These are phyloP conservation scores for Drosophila percnosoma DNA, from an alignment of 2,888 invertebrate species.

Conservation along the genomic window DNA sequence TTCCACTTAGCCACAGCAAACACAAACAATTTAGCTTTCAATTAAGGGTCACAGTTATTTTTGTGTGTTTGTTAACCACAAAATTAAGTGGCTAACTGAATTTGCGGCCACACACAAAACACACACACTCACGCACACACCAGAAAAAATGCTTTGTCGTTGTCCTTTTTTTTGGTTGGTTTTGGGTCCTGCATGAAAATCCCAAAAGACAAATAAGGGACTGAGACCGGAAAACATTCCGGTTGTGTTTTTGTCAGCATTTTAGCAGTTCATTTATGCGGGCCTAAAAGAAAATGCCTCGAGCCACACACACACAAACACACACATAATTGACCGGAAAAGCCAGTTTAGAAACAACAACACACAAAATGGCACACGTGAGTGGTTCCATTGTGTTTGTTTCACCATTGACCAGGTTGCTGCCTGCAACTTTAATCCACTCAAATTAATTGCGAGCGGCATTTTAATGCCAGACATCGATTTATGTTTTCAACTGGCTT, in stretches of 20 bases:
- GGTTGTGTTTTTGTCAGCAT: constrained; percentile 71
- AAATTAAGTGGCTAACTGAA: constrained; percentile 83
- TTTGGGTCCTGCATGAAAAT: constrained; percentile 39
- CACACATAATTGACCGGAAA: constrained; percentile 67
- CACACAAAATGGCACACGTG: constrained; percentile 40
- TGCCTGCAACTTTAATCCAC: constrained; percentile 3
- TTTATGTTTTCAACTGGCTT: not conserved
- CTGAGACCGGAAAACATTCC: constrained; percentile 51
- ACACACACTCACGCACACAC: constrained; percentile 28
- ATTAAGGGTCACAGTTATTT: constrained; percentile 54
- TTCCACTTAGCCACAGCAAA: constrained; percentile 16
- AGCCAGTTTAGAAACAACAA: constrained; percentile 56
- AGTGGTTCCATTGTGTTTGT: constrained; percentile 39
- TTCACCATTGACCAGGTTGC: not conserved
- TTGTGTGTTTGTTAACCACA: constrained; percentile 72
- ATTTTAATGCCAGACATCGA: not conserved
- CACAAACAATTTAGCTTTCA: constrained; percentile 66
- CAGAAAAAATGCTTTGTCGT: constrained; percentile 39
- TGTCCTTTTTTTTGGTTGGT: constrained; percentile 56
- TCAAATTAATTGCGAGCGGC: constrained; percentile 31
- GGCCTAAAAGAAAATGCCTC: constrained; percentile 26
- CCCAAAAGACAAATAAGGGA: constrained; percentile 69
- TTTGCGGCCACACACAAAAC: constrained; percentile 61
- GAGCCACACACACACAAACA: constrained; percentile 5
- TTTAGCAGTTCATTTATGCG: constrained; percentile 76